A percentile compares a stretch with the other conserved stretches of the same genome.
Conservation (phyloP, 2,113 vertebrate genomes). For the Phalacrocorax carbo region DNA sequence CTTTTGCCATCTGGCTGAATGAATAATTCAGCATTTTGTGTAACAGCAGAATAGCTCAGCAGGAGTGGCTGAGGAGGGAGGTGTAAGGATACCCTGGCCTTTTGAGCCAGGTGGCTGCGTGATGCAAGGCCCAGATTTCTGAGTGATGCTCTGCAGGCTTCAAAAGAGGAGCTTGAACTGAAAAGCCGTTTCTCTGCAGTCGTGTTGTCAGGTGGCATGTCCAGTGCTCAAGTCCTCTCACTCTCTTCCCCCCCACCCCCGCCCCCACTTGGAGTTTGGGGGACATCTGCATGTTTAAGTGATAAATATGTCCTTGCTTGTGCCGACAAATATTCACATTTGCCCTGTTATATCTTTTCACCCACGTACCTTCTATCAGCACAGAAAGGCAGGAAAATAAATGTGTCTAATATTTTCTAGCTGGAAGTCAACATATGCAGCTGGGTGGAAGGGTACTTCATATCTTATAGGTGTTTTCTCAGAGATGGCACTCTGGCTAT, state of each 20-base stretch:
- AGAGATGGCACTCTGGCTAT: not conserved
- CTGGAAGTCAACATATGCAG: not conserved
- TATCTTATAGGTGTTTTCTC: not conserved
- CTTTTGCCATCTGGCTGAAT: conserved; percentile 21
- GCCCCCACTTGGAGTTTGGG: not conserved
- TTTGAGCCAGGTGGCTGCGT: not conserved
- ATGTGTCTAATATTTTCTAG: not conserved
- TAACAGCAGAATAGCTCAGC: not conserved
- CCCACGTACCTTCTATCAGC: not conserved
- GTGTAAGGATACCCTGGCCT: not conserved
- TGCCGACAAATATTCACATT: not conserved
- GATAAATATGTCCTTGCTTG: not conserved
- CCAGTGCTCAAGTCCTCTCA: not conserved
- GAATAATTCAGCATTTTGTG: conserved; percentile 15
- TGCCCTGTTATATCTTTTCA: not conserved
- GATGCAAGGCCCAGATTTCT: not conserved
- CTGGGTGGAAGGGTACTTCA: not conserved
- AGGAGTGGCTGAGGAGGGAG: not conserved
- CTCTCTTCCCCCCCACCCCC: too few relatives aligned
- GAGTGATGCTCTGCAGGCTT: not conserved
- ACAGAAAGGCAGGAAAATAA: not conserved
- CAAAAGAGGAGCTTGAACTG: not conserved
- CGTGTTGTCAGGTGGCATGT: accelerated
- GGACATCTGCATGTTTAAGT: not conserved
- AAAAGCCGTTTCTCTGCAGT: not conserved